phyloP scores from a whole-genome alignment of 2,888 invertebrate genomes.

The Calameuta pallipes region DNA sequence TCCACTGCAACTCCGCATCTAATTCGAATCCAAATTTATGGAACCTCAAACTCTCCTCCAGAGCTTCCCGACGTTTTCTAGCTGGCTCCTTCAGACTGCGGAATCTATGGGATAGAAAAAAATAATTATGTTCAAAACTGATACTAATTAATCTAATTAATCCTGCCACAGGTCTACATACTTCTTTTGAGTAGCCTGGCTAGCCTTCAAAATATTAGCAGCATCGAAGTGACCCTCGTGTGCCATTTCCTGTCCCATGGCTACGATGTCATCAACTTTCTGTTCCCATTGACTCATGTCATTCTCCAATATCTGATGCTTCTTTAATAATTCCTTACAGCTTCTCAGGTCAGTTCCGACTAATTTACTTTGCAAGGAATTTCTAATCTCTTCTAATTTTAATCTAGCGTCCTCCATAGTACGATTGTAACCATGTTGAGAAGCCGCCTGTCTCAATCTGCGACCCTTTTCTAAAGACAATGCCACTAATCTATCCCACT shows the following conservation, averaged over 20 bases:
- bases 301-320: conserved; percentile 88
- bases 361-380: conserved; percentile 81
- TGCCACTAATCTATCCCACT: conserved; percentile 81
- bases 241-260: conserved; percentile 89
- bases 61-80: conserved; percentile 75
- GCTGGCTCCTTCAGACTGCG: conserved; percentile 80
- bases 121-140: neutral
- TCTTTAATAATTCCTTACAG: conserved; percentile 90
- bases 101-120: conserved; percentile 64
- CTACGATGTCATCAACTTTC: conserved; percentile 81
- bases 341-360: conserved; percentile 90
- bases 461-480: conserved; percentile 77
- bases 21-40: conserved; percentile 96
- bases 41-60: conserved; percentile 86
- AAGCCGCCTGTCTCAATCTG: conserved; percentile 87
- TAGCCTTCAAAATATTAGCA: conserved; percentile 83
- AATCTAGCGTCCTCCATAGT: conserved; percentile 90
- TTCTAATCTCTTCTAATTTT: conserved; percentile 87
- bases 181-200: conserved; percentile 78
- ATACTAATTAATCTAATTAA: neutral
- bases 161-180: conserved; percentile 45
- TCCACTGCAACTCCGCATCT: conserved; percentile 94
- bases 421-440: conserved; percentile 82
- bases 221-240: conserved; percentile 96
- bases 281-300: conserved; percentile 88